Base-by-base conservation (phyloP, 2,888 invertebrate genomes). In the Bruchidius siliquastri region DNA sequence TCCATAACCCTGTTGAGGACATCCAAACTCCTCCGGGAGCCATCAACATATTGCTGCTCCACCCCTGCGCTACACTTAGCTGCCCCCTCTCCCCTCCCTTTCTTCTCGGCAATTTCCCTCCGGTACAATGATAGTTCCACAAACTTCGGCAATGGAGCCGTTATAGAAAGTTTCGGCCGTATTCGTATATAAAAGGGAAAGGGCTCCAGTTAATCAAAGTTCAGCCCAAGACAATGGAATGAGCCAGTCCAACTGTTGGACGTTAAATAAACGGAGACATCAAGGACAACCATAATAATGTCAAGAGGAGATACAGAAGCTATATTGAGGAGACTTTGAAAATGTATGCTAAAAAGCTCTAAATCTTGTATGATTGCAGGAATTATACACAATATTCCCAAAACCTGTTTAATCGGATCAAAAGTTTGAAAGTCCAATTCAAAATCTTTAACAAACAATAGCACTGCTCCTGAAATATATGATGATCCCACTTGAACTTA, bases 161-260 rank as follows among this genome's bases (percentile, higher is more conserved):
- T 49, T 49, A 49, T 49, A 49, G 49, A 49, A 49, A 49, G 49
- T 49, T 49, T 13, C 49, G 49, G 18, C 49, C 6, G 49, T 49
- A 49, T 49, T 49, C 49, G 49, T 49, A 49, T 49, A 49, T 49
- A 49, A 75, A 74, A 75, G 73, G 77, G 74, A 72, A 75, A 76
- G 70, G 73, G 76, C 73, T 75, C 72, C 72, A 72, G 73, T 73
- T 76, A 76, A 76, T 77, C 76, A 76, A 77, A 77, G 74, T 77
- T 77, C 73, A 73, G 71, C 69, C 72, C 32, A 71, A 74, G 49
- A 49, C 49, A 49, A 49, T 49, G 49, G 49, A 49, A 13, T 1
- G 49, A 49, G 49, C 8, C 18, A 13, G 49, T 49, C 49, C 49
- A 49, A 13, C 49, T 49, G 49, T 49, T 49, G 49, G 49, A 49